These are phyloP conservation scores for Papilio glaucus DNA, from an alignment of 1,140 invertebrate genomes.

Conservation along the genomic window DNA sequence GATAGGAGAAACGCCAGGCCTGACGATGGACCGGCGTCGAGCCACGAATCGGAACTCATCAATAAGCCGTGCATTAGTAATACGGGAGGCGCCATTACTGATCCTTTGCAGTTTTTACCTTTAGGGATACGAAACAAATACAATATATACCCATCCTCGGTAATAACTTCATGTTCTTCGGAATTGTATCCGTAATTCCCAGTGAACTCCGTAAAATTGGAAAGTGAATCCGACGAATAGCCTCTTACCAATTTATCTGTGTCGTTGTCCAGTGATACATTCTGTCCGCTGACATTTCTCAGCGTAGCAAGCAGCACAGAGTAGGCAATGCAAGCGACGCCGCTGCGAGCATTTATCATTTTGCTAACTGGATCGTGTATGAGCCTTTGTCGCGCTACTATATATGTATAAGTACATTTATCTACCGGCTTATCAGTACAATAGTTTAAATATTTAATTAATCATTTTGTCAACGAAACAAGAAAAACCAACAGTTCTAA, in stretches of 20 bases:
- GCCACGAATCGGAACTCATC: conserved; percentile 86
- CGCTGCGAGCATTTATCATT: background rate
- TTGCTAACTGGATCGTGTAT: background rate
- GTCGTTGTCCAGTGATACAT: background rate
- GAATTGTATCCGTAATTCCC: background rate
- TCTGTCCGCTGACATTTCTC: background rate
- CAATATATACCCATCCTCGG: conserved; percentile 83
- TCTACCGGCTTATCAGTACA: background rate
- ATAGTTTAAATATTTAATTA: background rate
- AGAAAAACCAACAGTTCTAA: background rate
- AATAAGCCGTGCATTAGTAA: conserved; percentile 86
- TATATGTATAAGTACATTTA: background rate
- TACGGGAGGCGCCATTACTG: conserved; percentile 51
- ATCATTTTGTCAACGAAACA: too few species aligned
- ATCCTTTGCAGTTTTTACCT: conserved; percentile 46
- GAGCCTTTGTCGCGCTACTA: background rate
- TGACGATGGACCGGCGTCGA: conserved; percentile 86
- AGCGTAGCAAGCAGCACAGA: background rate
- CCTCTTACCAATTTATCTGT: background rate
- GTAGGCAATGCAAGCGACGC: background rate
- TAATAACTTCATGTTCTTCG: conserved; percentile 54
- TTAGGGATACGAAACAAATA: conserved; percentile 75
- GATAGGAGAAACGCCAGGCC: conserved; percentile 86
- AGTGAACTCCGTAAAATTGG: conserved; percentile 4
- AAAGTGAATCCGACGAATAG: background rate